phyloP scores from a whole-genome alignment of 2,888 invertebrate genomes.

The Zelleria hepariella region DNA sequence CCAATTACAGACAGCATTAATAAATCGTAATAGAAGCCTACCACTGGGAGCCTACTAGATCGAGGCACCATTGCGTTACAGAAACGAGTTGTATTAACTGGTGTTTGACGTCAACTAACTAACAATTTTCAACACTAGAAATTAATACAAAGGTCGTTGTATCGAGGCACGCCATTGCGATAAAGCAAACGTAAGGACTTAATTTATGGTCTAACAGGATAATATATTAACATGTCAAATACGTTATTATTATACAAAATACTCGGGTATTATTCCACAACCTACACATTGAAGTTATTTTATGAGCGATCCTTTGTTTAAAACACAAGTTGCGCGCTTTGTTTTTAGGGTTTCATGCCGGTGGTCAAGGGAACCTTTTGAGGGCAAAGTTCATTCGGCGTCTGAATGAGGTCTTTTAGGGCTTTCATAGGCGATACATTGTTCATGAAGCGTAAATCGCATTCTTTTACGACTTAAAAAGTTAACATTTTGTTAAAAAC shows the following conservation, averaged over 20 bases:
- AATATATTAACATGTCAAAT: neutral
- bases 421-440: too few species aligned
- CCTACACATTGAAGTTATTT: neutral
- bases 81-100: neutral
- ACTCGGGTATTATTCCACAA: neutral
- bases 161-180: neutral
- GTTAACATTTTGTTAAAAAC: too few species aligned
- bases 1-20: too few species aligned
- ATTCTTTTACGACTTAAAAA: too few species aligned
- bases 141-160: neutral
- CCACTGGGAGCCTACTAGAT: too few species aligned
- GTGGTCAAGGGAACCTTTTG: too few species aligned
- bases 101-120: neutral
- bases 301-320: neutral
- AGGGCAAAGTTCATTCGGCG: too few species aligned
- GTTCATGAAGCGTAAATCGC: too few species aligned
- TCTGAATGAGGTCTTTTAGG: too few species aligned
- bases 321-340: neutral
- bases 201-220: neutral
- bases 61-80: neutral
- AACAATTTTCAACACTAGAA: neutral
- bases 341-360: neutral
- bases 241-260: slow-evolving; percentile 8
- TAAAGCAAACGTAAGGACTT: neutral
- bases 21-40: too few species aligned